These are phyloP conservation scores for Orthosia cruda DNA, from an alignment of 2,888 invertebrate species.

Conservation along the genomic window DNA sequence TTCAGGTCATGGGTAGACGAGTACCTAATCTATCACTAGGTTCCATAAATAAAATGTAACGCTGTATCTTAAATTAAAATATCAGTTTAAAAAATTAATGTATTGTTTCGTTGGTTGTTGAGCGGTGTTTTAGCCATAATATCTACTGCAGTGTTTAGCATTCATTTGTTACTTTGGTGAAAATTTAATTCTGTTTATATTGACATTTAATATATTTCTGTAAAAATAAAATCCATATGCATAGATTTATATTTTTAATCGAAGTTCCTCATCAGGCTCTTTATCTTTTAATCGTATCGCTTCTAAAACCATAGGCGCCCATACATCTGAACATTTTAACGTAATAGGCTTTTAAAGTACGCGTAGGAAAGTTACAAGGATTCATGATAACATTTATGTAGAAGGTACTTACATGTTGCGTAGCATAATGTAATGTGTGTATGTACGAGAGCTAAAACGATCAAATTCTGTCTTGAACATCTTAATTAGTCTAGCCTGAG, in stretches of 20 bases:
- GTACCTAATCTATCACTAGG: conserved; percentile 15
- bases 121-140: not conserved
- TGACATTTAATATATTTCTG: no score
- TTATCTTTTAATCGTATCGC: not conserved
- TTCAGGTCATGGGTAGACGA: not conserved
- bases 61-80: not conserved
- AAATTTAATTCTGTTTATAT: no score
- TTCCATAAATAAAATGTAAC: not conserved
- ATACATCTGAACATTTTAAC: conserved; percentile 21
- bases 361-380: conserved; percentile 49
- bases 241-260: no score
- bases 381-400: conserved; percentile 54
- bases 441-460: not conserved
- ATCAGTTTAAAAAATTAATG: not conserved
- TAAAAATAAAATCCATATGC: no score
- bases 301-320: conserved; percentile 19
- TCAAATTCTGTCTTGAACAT: not conserved
- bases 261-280: not conserved
- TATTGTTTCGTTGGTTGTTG: not conserved
- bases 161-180: no score
- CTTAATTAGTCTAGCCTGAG: not conserved
- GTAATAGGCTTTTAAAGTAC: conserved; percentile 43
- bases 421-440: no score
- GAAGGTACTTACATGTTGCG: conserved; percentile 35
- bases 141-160: not conserved